Base-by-base conservation (phyloP, 92 coral and sea anemone genomes). In the Phenganax subtilis region DNA sequence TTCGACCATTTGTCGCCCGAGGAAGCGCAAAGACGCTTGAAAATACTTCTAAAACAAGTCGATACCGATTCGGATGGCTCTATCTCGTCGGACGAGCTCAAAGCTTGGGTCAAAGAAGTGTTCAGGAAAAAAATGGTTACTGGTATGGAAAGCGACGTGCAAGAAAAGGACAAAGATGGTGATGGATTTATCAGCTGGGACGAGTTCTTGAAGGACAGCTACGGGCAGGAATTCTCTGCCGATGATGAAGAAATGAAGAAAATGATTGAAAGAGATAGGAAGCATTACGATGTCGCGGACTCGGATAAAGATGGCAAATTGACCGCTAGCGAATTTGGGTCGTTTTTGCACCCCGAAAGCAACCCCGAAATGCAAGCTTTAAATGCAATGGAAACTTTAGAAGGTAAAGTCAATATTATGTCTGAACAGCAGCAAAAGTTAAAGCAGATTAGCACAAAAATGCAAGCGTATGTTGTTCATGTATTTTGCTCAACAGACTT, bases 281-380 rank as follows among this genome's bases (percentile, higher is more conserved):
- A 97, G 58, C 89, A 93, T 54, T 96, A 88, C 83, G 92, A 96
- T 70, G 88, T 86, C 2, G 99, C 99, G 0, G 99, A 96, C 73
- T 83, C 85, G 37, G 84, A 92, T 52, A 96, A 92, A 71, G 91
- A 96, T 74, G 97, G 97, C 0, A 85, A 87, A 58, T 76, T 96
- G 15, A 72, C 73, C 55, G 72, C 80, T 27, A 84, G 86, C 29
- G 99, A 96, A 71, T 91, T 75, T 75, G 93, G 81, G 4, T 82
- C 86, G 70, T 92, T 92, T 71, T 54, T 90, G 76, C 99, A 96
- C 73, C 99, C 99, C 6, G 99, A 96, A 51, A 90, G 96, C 17
- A 90, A 97, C 30, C 83, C 92, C 47, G 97, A 90, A 67, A 92
- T 96, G 99, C 88, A 90, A 72, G 99, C 92, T 37, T 71, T 96